Evolutionary conservation across 2,113 vertebrate genomes (phyloP), one percentile per base, ranked within the genome.

Genomic region (Willisornis vidua): DNA sequence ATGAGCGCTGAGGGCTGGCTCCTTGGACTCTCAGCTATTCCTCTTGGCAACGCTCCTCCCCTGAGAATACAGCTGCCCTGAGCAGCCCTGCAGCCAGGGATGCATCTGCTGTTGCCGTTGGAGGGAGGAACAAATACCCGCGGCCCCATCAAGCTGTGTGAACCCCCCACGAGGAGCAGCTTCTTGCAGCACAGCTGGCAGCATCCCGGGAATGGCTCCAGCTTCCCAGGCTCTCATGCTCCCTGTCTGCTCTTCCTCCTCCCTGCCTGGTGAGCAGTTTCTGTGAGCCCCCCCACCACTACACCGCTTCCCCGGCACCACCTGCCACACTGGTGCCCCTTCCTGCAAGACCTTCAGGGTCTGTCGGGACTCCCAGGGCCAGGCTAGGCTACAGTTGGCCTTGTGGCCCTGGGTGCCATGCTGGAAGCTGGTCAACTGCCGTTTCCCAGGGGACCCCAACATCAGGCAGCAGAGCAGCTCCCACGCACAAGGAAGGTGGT

Each of bases 361-460:
- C 49, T 4, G 0, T 24, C n/a, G 16, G 8, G 29, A 6, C 37
- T 75, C 16, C 72, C 10, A 3, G 0, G 19, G 16, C 6, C 1
- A 2, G 10, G 24, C 66, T 70, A 72, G 43, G 15, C 65, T 1
- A 1, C 33, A 45, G 39, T 45, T 35, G 24, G 45, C 29, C 20
- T 43, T 4, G 3, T 65, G 55, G 22, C 25, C 7, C n/a, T 59
- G 39, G 8, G 6, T 80, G 17, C 41, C 12, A 3, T 3, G 15
- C 63, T 65, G 59, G 39, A 39, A 84, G 54, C 31, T 3, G 5
- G 66, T 46, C 29, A 75, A 28, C 19, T 63, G n/a, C n/a, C 0
- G 0, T 14, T 92, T 70, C 20, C 45, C 5, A 5, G 51, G 17
- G 65, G 51, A 52, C 23, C 3, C 46, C 1, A 0, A 1, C 1